Base-by-base conservation (phyloP, 2,113 vertebrate genomes). In the Ctenomys sociabilis region DNA sequence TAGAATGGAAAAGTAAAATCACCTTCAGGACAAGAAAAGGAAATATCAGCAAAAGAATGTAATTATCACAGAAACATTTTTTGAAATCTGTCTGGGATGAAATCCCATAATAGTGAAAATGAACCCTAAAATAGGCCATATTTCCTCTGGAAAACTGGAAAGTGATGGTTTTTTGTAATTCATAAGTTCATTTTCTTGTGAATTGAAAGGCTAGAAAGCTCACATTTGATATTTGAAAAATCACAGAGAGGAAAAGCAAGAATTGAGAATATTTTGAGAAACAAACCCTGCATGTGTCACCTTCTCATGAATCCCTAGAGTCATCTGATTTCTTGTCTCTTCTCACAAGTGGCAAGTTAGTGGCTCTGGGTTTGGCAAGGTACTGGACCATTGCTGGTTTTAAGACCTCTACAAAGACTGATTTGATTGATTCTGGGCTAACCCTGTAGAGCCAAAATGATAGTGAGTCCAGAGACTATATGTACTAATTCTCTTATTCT, bases 21-120 rank as follows among this genome's bases (percentile, higher is more conserved):
- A 90, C 66, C 75, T 92, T 90, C 45, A 95, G 66, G 64, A 91
- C 77, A 7, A 88, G 6, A 81, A 95, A 94, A 66, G 52, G 12
- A 93, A 96, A 96, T 91, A 81, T 59, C 84, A 73, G 59, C 21
- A 68, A 90, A 92, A 68, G 85, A 94, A 94, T 95, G 26, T 1
- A 92, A 88, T 95, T 90, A 94, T 7, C 54, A 52, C 24, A 82
- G 9, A 96, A 94, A 57, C 14, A 86, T 40, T 63, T 94, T 49
- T 57, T 88, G 54, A 59, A 96, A 89, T 95, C 70, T 81, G 63
- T 68, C 77, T 93, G 43, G 45, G 43, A 61, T 73, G 35, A 95
- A 96, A 96, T 66, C 37, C 40, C 52, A 13, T 9, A 49, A 85
- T 81, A 88, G 8, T 11, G 22, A 83, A 97, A 97, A 95, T 63